phyloP scores from a whole-genome alignment of 2,888 invertebrate genomes.

The Cephus runcator region DNA sequence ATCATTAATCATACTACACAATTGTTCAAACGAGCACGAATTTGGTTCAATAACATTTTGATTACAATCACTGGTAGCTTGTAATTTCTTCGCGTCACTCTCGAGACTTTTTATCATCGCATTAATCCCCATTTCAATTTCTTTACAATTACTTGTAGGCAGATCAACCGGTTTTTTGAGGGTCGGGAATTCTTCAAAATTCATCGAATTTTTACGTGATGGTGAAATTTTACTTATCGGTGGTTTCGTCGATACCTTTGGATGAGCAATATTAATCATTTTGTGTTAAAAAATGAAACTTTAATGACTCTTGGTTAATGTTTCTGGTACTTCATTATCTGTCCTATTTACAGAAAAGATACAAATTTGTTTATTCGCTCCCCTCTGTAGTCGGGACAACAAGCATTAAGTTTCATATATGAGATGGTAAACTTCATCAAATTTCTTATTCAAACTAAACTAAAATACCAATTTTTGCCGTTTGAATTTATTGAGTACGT shows the following conservation, averaged over 20 bases:
- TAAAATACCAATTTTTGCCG: not conserved
- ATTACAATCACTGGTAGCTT: slow-evolving; percentile 43
- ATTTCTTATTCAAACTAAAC: not conserved
- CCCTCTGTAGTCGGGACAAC: not conserved
- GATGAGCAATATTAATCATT: slow-evolving; percentile 45
- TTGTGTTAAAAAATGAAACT: not conserved
- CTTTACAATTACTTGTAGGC: not conserved
- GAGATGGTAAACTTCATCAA: not conserved
- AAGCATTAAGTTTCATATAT: not conserved
- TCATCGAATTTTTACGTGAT: slow-evolving; percentile 8
- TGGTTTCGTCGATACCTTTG: slow-evolving; percentile 39
- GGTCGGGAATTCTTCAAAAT: slow-evolving; percentile 13
- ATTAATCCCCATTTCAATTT: slow-evolving; percentile 3
- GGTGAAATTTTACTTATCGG: slow-evolving; percentile 28
- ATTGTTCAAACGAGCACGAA: slow-evolving; percentile 46
- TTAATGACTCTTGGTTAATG: not conserved
- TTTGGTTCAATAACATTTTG: slow-evolving; percentile 50
- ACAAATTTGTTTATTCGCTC: not conserved
- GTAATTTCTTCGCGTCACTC: slow-evolving; percentile 7
- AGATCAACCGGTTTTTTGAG: slow-evolving; percentile 1
- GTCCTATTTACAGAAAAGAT: not conserved
- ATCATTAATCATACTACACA: slow-evolving; percentile 53
- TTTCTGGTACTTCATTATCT: not conserved
- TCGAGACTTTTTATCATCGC: slow-evolving; percentile 11
- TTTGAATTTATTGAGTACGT: not conserved